Evolutionary conservation across 1,140 invertebrate species (phyloP), one percentile per base, ranked within the genome.

Genomic region (Heliconius eleuchia): DNA sequence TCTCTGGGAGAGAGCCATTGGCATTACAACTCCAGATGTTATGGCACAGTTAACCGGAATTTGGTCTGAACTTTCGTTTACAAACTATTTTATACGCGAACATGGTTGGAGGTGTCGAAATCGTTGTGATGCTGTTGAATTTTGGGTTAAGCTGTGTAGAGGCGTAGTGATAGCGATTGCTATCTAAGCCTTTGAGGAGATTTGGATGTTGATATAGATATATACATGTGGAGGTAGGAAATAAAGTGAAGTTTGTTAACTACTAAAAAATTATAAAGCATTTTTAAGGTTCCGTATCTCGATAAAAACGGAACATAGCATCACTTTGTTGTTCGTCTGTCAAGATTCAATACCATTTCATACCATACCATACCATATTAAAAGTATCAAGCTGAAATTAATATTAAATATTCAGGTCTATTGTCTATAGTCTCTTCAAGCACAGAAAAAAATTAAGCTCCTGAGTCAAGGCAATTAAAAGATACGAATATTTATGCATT

Each of bases 21-120:
- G n/a, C n/a, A n/a, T n/a, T n/a, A n/a, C n/a, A n/a, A n/a, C n/a
- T n/a, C n/a, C n/a, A n/a, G 79, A 73, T 79, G 83, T 84, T 85
- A 86, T 84, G 80, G 81, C 79, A 84, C 80, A 74, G 82, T 85
- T 85, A 87, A 86, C 86, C 84, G 80, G 75, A 80, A 85, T 86
- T 55, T 76, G 39, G 52, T 34, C 3, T 34, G 34, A 34, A 73
- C 75, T 79, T 81, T 84, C 81, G 79, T 84, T 87, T 84, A 80
- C 82, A 84, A 86, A 83, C 82, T 84, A 80, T 84, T 81, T 83
- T 79, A 79, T 83, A 79, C 84, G 71, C 57, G 76, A 74, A 55
- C 34, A 77, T 76, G 80, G 72, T 77, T 74, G 75, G 77, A 73
- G 74, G 71, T n/a, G 23, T 77, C 60, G 57, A 71, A 80, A 77